phyloP scores from a whole-genome alignment of 2,888 invertebrate genomes.

The Eurytoma californica region DNA sequence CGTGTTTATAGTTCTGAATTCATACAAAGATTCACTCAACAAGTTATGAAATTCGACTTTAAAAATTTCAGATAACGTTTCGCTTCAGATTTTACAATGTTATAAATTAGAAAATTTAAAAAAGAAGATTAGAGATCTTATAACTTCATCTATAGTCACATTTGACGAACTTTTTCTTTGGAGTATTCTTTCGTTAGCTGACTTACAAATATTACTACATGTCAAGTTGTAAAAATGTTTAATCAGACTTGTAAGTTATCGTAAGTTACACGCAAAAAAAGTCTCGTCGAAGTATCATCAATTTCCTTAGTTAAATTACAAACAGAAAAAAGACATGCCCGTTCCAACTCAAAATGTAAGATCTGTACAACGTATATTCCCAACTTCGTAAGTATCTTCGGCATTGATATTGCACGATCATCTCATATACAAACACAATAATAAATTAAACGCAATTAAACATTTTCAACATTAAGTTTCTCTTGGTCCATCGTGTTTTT shows the following conservation, averaged over 20 bases:
- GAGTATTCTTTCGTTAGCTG: conserved; percentile 18
- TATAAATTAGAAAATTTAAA: conserved; percentile 17
- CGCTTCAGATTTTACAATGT: conserved; percentile 16
- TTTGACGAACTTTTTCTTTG: conserved; percentile 11
- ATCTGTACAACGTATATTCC: conserved; percentile 47
- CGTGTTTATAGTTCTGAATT: conserved; percentile 17
- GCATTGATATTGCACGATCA: conserved; percentile 58
- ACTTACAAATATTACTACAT: neutral
- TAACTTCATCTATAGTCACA: conserved; percentile 18
- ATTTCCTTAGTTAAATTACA: conserved; percentile 31
- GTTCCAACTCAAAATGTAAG: conserved; percentile 20
- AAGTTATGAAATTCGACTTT: conserved; percentile 4
- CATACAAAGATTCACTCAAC: conserved; percentile 32
- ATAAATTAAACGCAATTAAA: conserved; percentile 59
- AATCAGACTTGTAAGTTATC: conserved; percentile 33
- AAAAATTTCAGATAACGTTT: conserved; percentile 31
- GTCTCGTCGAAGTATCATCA: conserved; percentile 8
- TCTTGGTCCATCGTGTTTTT: conserved; percentile 53
- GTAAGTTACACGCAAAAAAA: conserved; percentile 9
- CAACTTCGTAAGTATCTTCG: conserved; percentile 42
- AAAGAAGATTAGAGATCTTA: conserved; percentile 18
- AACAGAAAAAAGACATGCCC: conserved; percentile 38
- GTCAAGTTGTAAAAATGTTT: conserved; percentile 41
- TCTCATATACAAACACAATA: conserved; percentile 58
- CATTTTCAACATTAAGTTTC: conserved; percentile 46